Base-by-base conservation (phyloP, 2,113 vertebrate genomes). In the Galbula dea region DNA sequence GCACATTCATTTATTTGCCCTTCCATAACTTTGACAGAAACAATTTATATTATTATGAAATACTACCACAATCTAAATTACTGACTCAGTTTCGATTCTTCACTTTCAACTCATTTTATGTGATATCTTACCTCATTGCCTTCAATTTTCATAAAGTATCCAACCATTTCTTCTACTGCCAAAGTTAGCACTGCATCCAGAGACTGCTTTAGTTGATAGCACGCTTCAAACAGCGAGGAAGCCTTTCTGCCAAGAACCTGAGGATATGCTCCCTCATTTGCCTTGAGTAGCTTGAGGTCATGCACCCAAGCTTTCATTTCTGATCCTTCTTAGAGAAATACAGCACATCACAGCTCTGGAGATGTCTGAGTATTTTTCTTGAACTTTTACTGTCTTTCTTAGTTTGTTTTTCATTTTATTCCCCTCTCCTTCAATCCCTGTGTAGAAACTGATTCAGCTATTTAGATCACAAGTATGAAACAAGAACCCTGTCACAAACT, bases 111-210 rank as follows among this genome's bases (percentile, higher is more conserved):
- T 71, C 32, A 2, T 75, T 93, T 84, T 52, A 77, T 94, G 77
- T 67, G 4, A 0, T 55, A 88, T 49, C 95, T 96, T 96, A 97
- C 96, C 96, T 96, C 96, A 95, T 93, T 10, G 54, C 88, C 80
- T 95, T 91, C 88, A 67, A 34, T 77, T 89, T 96, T 94, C 95
- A 92, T 63, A 94, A 57, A 85, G 52, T 22, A 89, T 76, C 83
- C 90, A 86, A 95, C 43, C 92, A 89, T 96, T 94, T 96, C 92
- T 96, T 96, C 92, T 83, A 36, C 61, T 93, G 92, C 83, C 87
- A 88, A 93, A 90, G 86, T 80, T 5, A 86, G 46, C 62, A 79
- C 72, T 88, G 87, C 63, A 61, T 73, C 85, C 89, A 63, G 65
- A 74, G 78, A 32, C 51, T 52, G 74, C 52, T 65, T 86, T 62